These are phyloP conservation scores for Xestia sexstrigata DNA, from an alignment of 2,888 invertebrate genomes.

Conservation along the genomic window DNA sequence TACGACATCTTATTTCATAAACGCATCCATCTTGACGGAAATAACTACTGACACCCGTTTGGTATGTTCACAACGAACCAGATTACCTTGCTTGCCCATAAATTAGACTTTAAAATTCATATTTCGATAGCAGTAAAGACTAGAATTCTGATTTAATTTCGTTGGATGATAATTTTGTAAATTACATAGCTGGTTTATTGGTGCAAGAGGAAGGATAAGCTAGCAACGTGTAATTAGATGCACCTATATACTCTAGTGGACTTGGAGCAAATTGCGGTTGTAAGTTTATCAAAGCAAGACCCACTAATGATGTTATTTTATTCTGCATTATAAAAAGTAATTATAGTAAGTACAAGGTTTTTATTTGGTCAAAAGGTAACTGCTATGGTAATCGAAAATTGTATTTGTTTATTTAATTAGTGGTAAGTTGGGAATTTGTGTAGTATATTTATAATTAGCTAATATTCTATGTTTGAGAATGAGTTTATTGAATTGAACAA, in stretches of 20 bases:
- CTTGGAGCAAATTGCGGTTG: constrained; percentile 57
- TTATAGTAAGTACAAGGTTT: constrained; percentile 38
- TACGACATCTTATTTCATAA: constrained; percentile 81
- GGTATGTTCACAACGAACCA: constrained; percentile 64
- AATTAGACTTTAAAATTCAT: constrained; percentile 59
- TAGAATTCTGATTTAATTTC: constrained; percentile 58
- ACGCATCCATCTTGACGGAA: constrained; percentile 80
- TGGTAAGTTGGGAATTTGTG: constrained; percentile 6
- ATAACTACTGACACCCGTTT: constrained; percentile 77
- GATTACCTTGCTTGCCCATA: constrained; percentile 67
- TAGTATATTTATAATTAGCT: neutral
- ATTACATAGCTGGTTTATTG: constrained; percentile 57
- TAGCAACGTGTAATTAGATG: constrained; percentile 71
- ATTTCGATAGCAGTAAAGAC: constrained; percentile 60
- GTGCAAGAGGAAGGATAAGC: constrained; percentile 71
- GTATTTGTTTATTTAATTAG: constrained; percentile 16
- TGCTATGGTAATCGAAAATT: constrained; percentile 13
- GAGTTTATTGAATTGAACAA: constrained; percentile 17
- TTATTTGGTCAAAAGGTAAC: constrained; percentile 19
- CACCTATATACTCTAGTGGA: constrained; percentile 63
- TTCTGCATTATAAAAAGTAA: constrained; percentile 37
- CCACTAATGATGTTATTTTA: constrained; percentile 44
- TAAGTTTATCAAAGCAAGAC: constrained; percentile 52
- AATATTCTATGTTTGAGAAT: neutral
- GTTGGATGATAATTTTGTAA: constrained; percentile 63